Percentiles rank a stretch among this genome's conserved stretches.
Conservation (phyloP, 2,888 invertebrate genomes). For the Meiosimyza platycephala region DNA sequence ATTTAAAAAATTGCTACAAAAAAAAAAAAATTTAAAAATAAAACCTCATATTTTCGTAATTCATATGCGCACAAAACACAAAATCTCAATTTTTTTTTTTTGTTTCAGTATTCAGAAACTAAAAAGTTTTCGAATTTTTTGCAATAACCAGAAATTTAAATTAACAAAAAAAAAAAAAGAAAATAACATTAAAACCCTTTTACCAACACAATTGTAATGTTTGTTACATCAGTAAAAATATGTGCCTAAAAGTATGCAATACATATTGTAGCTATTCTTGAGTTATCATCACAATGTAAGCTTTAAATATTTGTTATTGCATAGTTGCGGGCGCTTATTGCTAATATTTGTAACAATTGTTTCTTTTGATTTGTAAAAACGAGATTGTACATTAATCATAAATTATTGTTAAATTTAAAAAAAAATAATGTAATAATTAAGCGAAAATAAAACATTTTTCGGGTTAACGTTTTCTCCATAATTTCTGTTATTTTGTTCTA, state of each 20-base stretch:
- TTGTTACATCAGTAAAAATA: not conserved
- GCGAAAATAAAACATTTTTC: slow-evolving; percentile 67
- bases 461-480: slow-evolving; percentile 49
- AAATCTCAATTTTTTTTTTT: slow-evolving; percentile 38
- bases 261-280: too few species aligned
- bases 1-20: not conserved
- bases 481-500: not conserved
- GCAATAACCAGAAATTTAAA: slow-evolving; percentile 60
- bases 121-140: slow-evolving; percentile 47
- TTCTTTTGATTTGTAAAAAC: not conserved
- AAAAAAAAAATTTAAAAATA: not conserved
- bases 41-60: slow-evolving; percentile 19
- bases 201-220: not conserved
- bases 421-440: slow-evolving; percentile 41
- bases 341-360: too few species aligned
- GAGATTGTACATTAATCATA: not conserved
- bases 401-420: slow-evolving; percentile 37
- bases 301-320: too few species aligned
- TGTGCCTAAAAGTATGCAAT: too few species aligned
- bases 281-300: too few species aligned
- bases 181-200: slow-evolving; percentile 18
- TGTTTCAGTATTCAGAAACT: slow-evolving; percentile 16
- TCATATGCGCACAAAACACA: slow-evolving; percentile 36
- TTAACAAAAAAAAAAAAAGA: slow-evolving; percentile 32
- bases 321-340: too few species aligned